A percentile compares a stretch with the other conserved stretches of the same genome.
Evolutionary conservation across 1,140 invertebrate species (phyloP).

Genomic region (Panulirus ornatus): DNA sequence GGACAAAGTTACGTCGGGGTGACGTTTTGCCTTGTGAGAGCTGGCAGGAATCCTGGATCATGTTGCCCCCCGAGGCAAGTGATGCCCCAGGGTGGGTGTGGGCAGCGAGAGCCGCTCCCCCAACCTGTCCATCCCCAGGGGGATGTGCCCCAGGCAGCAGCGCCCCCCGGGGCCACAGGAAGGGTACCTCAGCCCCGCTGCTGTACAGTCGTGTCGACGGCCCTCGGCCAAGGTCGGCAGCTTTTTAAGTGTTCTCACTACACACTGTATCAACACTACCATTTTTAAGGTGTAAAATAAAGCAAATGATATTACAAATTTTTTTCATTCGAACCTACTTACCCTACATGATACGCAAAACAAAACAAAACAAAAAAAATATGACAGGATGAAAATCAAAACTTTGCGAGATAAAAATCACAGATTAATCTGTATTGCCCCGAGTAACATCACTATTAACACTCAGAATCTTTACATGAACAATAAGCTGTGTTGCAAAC

Average conservation of each 20-base stretch:
- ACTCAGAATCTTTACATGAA: not conserved
- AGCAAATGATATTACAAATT: slow-evolving; percentile 58
- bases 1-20: slow-evolving; percentile 26
- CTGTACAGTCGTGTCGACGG: slow-evolving; percentile 67
- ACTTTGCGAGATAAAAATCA: not conserved
- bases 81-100: slow-evolving; percentile 41
- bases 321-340: slow-evolving; percentile 23
- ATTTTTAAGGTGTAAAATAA: slow-evolving; percentile 74
- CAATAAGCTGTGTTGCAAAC: not conserved
- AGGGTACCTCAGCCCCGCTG: slow-evolving; percentile 53
- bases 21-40: slow-evolving; percentile 28
- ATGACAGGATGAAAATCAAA: not conserved
- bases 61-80: slow-evolving; percentile 39
- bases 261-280: slow-evolving; percentile 73
- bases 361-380: not conserved
- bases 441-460: not conserved
- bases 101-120: not conserved
- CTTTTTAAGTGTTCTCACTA: slow-evolving; percentile 71
- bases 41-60: slow-evolving; percentile 33
- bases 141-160: not conserved
- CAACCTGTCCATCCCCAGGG: not conserved
- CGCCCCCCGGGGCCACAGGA: not conserved
- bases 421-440: not conserved
- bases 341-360: not conserved
- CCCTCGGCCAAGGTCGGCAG: slow-evolving; percentile 57